Evolutionary conservation across 2,888 invertebrate species (phyloP), one percentile per base, ranked within the genome.

Genomic region (Neria commutata): DNA sequence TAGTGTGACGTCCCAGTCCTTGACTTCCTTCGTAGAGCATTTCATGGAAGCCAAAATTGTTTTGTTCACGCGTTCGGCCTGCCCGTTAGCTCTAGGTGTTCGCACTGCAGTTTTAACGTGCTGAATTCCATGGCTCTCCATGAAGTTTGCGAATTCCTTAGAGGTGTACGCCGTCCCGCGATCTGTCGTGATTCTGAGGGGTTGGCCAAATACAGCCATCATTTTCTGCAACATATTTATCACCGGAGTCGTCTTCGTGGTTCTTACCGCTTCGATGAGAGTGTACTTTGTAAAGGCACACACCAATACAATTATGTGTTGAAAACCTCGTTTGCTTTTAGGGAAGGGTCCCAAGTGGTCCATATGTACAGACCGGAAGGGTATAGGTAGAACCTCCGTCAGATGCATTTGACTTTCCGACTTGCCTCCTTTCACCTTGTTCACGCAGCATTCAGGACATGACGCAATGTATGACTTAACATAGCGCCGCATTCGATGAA

Each of bases 331-430:
- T 4, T 50, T 37, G 16, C 60, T 62, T 47, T 50, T 63, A 0
- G 60, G 55, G 40, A 69, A 71, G 8, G 67, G 68, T 3, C 68
- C 66, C 23, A 68, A 19, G 17, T 67, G 67, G 47, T 67, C 66
- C 26, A 67, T 56, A 50, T 69, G 52, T 37, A 64, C 2, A 23
- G 45, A 16, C 33, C 58, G 29, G 45, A 68, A 67, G 29, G 67
- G 66, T 8, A 65, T 54, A 0, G 53, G 53, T 6, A 57, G 24
- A 14, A 57, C 49, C 16, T 61, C 58, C 11, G 19, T 42, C 6
- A 53, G 11, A 50, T 62, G 60, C 5, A 62, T 25, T 34, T 56
- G 52, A 25, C 61, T 52, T 54, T 64, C 63, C 1, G 60, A 24
- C 21, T 58, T 65, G 46, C 46, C 61, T 4, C 50, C 50, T 25